Base-by-base conservation (phyloP, 2,888 invertebrate species). In the Eueremaeus valkanovi region DNA sequence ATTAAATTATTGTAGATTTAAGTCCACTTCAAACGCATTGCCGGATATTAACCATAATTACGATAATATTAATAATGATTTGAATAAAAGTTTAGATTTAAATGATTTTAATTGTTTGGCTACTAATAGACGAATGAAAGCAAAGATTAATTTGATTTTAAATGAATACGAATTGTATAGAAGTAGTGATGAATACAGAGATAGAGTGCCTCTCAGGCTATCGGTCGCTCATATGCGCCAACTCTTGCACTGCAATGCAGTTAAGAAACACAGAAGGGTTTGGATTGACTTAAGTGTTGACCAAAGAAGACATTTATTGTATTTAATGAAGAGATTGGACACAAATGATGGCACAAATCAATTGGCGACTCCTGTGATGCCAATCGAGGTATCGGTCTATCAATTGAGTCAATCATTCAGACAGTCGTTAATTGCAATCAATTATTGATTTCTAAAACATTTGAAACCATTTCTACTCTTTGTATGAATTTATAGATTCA, bases 281-380 rank as follows among this genome's bases (percentile, higher is more conserved):
- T 70, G 70, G 70, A 13, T 8, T 13, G 70, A 70, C 29, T 45
- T 70, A 0, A 42, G 42, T 42, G 3, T 18, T 1, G 8, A 40
- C 13, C 3, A 24, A 16, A 70, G 70, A 42, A 70, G 27, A 45
- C 70, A 70, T 70, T 70, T 70, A 11, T 1, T 70, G 13, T 40
- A 1, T 42, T 21, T 70, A 13, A 40, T 42, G 70, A 70, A 29
- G 29, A 42, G 29, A 29, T 45, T 27, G 11, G 70, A 70, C 11
- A 11, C 36, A n/a, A 42, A 21, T 27, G 70, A 29, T 45, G 70
- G 45, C n/a, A 21, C 11, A 33, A 68, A 36, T 13, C 66, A 42
- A 27, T 27, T 70, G 27, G 29, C 13, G 0, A 5, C 24, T 45
- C 70, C 70, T 6, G 1, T 70, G 0, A 70, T 70, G 70, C 45